Percentiles rank a stretch among this genome's conserved stretches.
Conservation (phyloP, 2,113 vertebrate species). For the Microcebus ravelobensis region DNA sequence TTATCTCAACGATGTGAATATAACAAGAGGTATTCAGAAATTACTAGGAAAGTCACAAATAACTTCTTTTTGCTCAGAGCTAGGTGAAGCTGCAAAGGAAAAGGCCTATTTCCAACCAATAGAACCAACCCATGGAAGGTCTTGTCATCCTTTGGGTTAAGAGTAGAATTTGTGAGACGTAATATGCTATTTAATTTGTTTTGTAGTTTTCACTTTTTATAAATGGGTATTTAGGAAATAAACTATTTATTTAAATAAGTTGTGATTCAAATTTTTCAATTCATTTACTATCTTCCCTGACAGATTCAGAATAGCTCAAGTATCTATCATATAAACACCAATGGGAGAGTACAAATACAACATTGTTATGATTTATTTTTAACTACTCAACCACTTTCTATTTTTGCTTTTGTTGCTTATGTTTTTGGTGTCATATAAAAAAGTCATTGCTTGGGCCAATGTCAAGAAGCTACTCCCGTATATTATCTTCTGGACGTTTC, state of each 20-base stretch:
- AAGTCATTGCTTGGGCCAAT: background rate
- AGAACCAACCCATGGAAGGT: background rate
- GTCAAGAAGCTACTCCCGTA: background rate
- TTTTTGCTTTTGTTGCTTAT: background rate
- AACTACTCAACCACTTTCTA: conserved; percentile 47
- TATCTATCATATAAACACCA: conserved; percentile 56
- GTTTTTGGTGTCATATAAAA: background rate
- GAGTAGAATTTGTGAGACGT: background rate
- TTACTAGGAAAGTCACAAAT: background rate
- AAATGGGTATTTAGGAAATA: conserved; percentile 44
- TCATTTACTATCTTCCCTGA: background rate
- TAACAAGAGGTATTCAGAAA: background rate
- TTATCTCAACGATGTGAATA: background rate
- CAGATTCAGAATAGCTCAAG: conserved; percentile 37
- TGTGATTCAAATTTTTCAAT: conserved; percentile 50
- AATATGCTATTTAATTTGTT: conserved; percentile 36
- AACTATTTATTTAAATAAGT: conserved; percentile 53
- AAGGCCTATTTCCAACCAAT: background rate
- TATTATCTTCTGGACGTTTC: background rate
- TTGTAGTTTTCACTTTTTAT: background rate
- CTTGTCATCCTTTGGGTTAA: background rate
- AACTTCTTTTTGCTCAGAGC: background rate
- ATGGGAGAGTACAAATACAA: conserved; percentile 56
- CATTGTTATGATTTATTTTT: conserved; percentile 63
- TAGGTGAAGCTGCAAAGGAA: background rate